Conservation (phyloP, 2,113 vertebrate genomes). For the Phalacrocorax aristotelis region DNA sequence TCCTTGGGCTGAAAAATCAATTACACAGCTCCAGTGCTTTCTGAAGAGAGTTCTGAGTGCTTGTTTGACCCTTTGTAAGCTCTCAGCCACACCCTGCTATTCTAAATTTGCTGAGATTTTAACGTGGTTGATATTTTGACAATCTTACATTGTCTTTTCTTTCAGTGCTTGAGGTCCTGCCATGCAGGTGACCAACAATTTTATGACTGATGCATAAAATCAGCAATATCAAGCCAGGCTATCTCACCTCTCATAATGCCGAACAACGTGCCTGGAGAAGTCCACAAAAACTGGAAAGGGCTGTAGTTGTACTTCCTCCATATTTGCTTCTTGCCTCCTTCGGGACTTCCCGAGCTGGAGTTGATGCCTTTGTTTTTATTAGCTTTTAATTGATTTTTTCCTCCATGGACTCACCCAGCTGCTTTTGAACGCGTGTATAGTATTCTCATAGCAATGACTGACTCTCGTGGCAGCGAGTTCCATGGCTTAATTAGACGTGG, state of each 20-base stretch:
- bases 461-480: background rate
- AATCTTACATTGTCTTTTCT: background rate
- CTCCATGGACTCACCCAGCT: background rate
- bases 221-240: background rate
- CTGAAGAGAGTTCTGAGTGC: background rate
- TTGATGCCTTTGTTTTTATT: background rate
- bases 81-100: background rate
- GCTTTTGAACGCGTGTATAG: background rate
- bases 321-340: background rate
- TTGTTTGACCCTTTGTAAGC: background rate
- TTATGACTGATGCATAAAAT: background rate
- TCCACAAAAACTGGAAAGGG: background rate
- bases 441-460: background rate
- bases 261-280: background rate
- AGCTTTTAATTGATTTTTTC: background rate
- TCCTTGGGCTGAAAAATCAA: background rate
- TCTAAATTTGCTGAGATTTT: background rate
- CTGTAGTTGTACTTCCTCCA: background rate
- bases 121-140: fast-evolving
- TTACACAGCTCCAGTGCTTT: background rate
- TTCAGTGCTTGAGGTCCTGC: background rate
- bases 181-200: background rate
- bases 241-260: background rate
- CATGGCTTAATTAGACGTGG: background rate
- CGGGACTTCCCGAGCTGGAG: background rate